phyloP scores from a whole-genome alignment of 2,113 vertebrate genomes.

The Perccottus glenii region DNA sequence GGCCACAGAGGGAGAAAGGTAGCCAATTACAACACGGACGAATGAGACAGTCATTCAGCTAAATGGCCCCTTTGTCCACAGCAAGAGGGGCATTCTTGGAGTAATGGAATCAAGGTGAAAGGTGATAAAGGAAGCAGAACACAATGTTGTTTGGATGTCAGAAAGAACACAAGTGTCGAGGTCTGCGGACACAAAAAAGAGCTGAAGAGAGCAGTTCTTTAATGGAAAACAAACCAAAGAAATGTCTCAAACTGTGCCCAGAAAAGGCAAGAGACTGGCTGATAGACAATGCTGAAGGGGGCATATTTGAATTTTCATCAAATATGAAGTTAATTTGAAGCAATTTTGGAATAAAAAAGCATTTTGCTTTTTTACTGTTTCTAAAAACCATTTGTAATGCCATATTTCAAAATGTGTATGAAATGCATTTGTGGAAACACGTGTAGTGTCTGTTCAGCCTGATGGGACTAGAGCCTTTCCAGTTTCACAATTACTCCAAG shows the following conservation, averaged over 20 bases:
- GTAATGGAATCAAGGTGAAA: constrained; percentile 39
- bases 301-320: too few relatives aligned
- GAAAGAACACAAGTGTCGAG: constrained; percentile 17
- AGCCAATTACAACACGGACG: constrained; percentile 30
- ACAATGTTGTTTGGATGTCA: constrained; percentile 23
- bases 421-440: too few relatives aligned
- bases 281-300: too few relatives aligned
- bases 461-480: too few relatives aligned
- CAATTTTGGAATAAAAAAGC: too few relatives aligned
- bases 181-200: constrained; percentile 16
- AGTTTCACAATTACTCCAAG: too few relatives aligned
- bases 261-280: background rate
- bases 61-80: constrained; percentile 48
- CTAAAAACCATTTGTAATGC: too few relatives aligned
- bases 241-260: background rate
- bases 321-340: too few relatives aligned
- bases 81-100: constrained; percentile 15
- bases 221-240: constrained; percentile 13
- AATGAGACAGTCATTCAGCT: constrained; percentile 44
- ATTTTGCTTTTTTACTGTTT: too few relatives aligned
- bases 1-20: constrained; percentile 14
- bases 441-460: too few relatives aligned
- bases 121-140: constrained; percentile 32
- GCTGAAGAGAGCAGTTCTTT: constrained; percentile 22
- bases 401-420: too few relatives aligned